Base-by-base conservation (phyloP, 1,140 invertebrate genomes). In the Monomorium pharaonis region DNA sequence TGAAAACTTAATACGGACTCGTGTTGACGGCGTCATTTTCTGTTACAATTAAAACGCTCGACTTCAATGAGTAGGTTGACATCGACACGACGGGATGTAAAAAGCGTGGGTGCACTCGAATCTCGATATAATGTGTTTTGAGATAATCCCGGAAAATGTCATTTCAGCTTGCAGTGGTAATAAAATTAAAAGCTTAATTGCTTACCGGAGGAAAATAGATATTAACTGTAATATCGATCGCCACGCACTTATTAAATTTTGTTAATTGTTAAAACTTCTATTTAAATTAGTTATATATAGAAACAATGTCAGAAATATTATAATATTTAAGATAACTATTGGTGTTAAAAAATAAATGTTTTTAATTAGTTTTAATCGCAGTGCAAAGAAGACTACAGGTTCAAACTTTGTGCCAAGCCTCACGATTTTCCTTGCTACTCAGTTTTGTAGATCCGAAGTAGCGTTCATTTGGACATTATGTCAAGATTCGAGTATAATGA, bases 1-100 rank as follows among this genome's bases (percentile, higher is more conserved):
- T 65, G 21, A 51, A 72, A 77, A 84, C 51, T 83, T 74, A 83
- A 75, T 70, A 54, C 30, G 60, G 63, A 84, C 10, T 81, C 37
- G 27, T 16, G 42, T 44, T 54, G 49, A 76, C 37, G 37, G 42
- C 44, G 58, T 84, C 44, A 33, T 44, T 84, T 77, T 33, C 70
- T 56, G n/a, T 84, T 77, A 65, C 30, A 47, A 27, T 77, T 58
- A 58, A 74, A 72, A 58, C 51, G 33, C 70, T 72, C 37, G 37
- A 44, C 65, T 74, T 72, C 14, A 42, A 12, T 33, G 42, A 77
- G 42, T 42, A 49, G 9, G 14, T 80, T 65, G 65, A 67, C 27
- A 49, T 67, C 27, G 16, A 12, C 14, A 47, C 37, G 67, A 83
- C 6, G 24, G 51, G 51, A 83, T 74, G 51, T 72, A 72, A 14